Conservation (phyloP, 2,888 invertebrate species). For the Synanthedon vespiformis region DNA sequence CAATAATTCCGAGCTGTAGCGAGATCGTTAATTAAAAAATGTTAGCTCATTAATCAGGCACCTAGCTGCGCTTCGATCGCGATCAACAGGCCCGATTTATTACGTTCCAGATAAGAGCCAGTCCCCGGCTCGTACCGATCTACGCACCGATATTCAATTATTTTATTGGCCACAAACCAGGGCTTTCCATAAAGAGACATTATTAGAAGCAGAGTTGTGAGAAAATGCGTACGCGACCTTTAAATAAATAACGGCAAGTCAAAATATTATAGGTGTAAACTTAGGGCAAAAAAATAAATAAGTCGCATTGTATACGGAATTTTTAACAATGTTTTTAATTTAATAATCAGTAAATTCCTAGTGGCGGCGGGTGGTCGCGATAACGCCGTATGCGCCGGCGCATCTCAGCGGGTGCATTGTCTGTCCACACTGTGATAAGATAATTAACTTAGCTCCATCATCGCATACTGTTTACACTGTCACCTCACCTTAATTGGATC, state of each 20-base stretch:
- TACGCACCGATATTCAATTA: slow-evolving; percentile 25
- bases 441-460: slow-evolving; percentile 23
- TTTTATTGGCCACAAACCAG: slow-evolving; percentile 26
- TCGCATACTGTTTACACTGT: neutral
- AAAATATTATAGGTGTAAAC: no score
- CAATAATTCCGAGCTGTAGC: slow-evolving; percentile 24
- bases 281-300: no score
- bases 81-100: slow-evolving; percentile 42
- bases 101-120: slow-evolving; percentile 41
- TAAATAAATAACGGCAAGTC: slow-evolving; percentile 9
- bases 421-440: slow-evolving; percentile 37
- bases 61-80: slow-evolving; percentile 30
- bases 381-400: slow-evolving; percentile 25
- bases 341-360: slow-evolving; percentile 12
- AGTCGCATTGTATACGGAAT: neutral
- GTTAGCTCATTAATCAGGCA: slow-evolving; percentile 44
- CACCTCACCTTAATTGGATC: neutral
- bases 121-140: slow-evolving; percentile 16
- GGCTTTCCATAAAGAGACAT: slow-evolving; percentile 24
- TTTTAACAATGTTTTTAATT: slow-evolving; percentile 12
- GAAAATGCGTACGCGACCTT: slow-evolving; percentile 10
- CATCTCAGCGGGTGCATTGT: slow-evolving; percentile 34
- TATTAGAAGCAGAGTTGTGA: slow-evolving; percentile 15
- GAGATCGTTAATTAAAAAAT: slow-evolving; percentile 49
- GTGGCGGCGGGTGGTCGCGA: slow-evolving; percentile 36